Conservation (phyloP, 2,797 vertebrate species). For the Chloroceryle amazona region DNA sequence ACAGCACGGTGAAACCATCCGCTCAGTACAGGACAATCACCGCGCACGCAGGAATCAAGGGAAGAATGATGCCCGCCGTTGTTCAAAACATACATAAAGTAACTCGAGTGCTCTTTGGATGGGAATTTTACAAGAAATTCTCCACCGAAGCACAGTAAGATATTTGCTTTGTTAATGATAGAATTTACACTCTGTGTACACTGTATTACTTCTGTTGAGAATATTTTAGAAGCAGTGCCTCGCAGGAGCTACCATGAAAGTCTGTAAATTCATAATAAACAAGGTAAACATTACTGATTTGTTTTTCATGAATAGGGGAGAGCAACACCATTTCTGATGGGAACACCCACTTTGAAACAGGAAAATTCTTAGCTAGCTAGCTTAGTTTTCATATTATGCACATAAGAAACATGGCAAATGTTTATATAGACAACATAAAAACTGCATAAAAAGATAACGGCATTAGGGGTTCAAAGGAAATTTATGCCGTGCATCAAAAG, state of each 20-base stretch:
- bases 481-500: background rate
- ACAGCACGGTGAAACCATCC: background rate
- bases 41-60: background rate
- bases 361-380: background rate
- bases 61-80: background rate
- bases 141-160: background rate
- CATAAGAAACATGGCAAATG: background rate
- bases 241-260: background rate
- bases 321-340: slow-evolving; percentile 12
- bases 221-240: background rate
- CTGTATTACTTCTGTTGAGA: background rate
- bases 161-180: background rate
- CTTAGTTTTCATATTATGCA: background rate
- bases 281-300: slow-evolving; percentile 12
- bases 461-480: slow-evolving; percentile 12
- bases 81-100: background rate
- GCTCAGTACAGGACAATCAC: background rate
- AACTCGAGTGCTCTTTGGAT: background rate
- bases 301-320: slow-evolving; percentile 13
- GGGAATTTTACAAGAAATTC: background rate
- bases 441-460: background rate
- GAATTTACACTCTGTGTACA: background rate
- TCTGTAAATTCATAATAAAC: background rate
- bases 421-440: background rate
- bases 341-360: background rate